Conservation (phyloP, 1,140 invertebrate genomes). For the Phocides pigmalion region DNA sequence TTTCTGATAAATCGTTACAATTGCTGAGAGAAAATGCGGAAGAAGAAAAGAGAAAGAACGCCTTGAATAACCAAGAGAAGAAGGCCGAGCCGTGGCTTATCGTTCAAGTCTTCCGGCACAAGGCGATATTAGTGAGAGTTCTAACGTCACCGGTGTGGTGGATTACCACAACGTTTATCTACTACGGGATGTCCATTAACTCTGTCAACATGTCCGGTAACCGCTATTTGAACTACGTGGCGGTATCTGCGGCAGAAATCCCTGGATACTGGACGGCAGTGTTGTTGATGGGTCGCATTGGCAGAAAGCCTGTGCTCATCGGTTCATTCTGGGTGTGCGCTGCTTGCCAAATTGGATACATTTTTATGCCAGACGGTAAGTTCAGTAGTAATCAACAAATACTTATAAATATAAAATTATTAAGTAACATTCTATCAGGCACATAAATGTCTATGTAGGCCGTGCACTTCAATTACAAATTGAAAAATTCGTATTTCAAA, state of each 20-base stretch:
- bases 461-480: no score
- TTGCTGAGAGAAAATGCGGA: constrained; percentile 53
- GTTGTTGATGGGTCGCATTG: constrained; percentile 49
- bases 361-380: constrained; percentile 86
- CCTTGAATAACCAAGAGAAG: constrained; percentile 36
- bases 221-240: constrained; percentile 87
- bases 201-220: constrained; percentile 86
- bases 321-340: constrained; percentile 89
- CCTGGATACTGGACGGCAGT: constrained; percentile 87
- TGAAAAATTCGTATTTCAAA: no score
- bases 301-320: constrained; percentile 85
- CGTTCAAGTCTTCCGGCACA: constrained; percentile 83
- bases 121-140: constrained; percentile 85
- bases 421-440: no score
- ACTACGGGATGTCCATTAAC: constrained; percentile 88
- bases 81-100: constrained; percentile 68
- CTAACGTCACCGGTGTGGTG: constrained; percentile 88
- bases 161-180: constrained; percentile 87
- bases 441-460: no score
- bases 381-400: constrained; percentile 10
- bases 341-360: constrained; percentile 87
- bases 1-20: constrained; percentile 83
- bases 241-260: constrained; percentile 87
- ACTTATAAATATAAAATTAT: no score
- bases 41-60: constrained; percentile 53